Evolutionary conservation across 2,113 vertebrate species (phyloP).

Genomic region (Paralichthys olivaceus): DNA sequence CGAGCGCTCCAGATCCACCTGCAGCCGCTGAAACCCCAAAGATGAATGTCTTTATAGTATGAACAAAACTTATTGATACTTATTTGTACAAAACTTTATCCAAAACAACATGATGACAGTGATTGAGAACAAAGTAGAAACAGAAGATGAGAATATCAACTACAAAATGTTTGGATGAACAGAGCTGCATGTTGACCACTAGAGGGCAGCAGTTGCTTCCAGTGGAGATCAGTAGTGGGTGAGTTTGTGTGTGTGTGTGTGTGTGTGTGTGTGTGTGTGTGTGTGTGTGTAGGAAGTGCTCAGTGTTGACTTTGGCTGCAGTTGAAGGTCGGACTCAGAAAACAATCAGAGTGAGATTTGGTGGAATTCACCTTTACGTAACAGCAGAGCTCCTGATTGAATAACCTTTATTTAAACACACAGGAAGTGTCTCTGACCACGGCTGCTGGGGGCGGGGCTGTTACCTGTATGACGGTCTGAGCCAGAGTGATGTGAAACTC

Average conservation of each 20-base stretch:
- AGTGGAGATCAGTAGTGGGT: neutral
- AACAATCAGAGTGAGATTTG: slow-evolving; percentile 34
- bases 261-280: slow-evolving; percentile 13
- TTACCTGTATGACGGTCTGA: slow-evolving; percentile 82
- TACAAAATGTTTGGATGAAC: no score
- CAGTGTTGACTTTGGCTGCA: slow-evolving; percentile 58
- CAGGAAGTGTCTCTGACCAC: slow-evolving; percentile 8
- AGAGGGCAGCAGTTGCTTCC: slow-evolving; percentile 28
- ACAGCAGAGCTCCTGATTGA: slow-evolving; percentile 13
- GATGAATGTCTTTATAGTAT: no score
- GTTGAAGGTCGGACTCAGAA: slow-evolving; percentile 46
- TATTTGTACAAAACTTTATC: no score
- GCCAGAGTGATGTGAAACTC: slow-evolving; percentile 79
- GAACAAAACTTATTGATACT: no score
- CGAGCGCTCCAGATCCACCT: slow-evolving; percentile 88
- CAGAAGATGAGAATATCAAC: neutral
- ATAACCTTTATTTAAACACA: slow-evolving; percentile 33
- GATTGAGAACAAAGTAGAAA: no score
- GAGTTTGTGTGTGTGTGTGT: slow-evolving; percentile 2
- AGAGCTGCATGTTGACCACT: slow-evolving; percentile 12
- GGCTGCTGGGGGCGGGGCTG: no score
- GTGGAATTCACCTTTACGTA: slow-evolving; percentile 40
- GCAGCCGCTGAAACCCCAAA: slow-evolving; percentile 81
- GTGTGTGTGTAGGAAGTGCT: slow-evolving; percentile 36
- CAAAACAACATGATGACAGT: no score